Percentiles rank a stretch among this genome's conserved stretches.
Evolutionary conservation across 64 coral and sea anemone species (phyloP).

Genomic region (Dendrophyllia cribrosa): DNA sequence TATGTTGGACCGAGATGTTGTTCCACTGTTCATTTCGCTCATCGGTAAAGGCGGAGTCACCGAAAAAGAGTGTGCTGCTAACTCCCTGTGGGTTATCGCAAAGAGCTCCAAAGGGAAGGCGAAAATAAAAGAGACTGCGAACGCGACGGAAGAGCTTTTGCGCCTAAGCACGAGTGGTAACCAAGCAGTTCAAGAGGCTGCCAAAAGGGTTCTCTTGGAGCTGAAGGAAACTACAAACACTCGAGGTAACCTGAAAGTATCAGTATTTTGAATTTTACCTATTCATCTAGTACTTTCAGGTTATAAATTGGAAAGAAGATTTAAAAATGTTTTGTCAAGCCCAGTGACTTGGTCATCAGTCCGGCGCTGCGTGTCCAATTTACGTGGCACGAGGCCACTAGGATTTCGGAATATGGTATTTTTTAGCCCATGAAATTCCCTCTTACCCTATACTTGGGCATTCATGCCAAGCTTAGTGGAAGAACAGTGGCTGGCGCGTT

Average conservation of each 20-base stretch:
- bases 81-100: constrained; percentile 73
- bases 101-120: constrained; percentile 54
- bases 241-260: neutral
- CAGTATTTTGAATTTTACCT: too few relatives aligned
- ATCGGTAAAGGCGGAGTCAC: constrained; percentile 51
- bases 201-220: constrained; percentile 40
- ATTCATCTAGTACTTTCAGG: too few relatives aligned
- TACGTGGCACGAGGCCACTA: too few relatives aligned
- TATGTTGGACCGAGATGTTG: constrained; percentile 54
- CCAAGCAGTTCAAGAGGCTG: constrained; percentile 19
- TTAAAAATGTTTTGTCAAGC: too few relatives aligned
- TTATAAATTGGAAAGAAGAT: too few relatives aligned
- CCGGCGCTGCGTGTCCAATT: too few relatives aligned
- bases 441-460: too few relatives aligned
- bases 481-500: too few relatives aligned
- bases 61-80: constrained; percentile 78
- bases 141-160: constrained; percentile 10
- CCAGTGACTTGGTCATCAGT: too few relatives aligned
- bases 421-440: too few relatives aligned
- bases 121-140: constrained; percentile 24
- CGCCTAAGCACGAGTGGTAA: neutral
- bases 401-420: too few relatives aligned
- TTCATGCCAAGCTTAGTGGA: too few relatives aligned
- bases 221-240: neutral
- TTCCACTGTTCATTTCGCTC: constrained; percentile 43